A percentile compares a stretch with the other conserved stretches of the same genome.
Conservation (phyloP, 2,888 invertebrate species). For the Campopleginae sp. region DNA sequence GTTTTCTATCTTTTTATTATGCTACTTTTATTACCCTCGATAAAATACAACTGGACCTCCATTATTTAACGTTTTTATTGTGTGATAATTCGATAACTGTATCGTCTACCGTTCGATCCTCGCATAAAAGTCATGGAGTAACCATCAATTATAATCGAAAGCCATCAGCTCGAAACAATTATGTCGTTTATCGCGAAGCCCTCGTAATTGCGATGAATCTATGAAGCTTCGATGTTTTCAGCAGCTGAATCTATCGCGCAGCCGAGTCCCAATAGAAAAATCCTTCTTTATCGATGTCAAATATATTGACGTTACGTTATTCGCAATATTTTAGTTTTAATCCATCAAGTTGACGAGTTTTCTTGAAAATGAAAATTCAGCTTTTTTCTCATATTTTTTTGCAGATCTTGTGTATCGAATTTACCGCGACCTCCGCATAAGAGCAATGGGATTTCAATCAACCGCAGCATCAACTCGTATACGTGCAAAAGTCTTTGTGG, state of each 20-base stretch:
- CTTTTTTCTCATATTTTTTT: background rate
- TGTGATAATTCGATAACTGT: background rate
- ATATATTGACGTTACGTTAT: background rate
- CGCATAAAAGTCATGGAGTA: constrained; percentile 9
- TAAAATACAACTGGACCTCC: background rate
- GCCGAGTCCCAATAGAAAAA: background rate
- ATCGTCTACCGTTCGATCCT: background rate
- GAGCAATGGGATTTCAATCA: constrained; percentile 56
- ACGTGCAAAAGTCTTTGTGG: constrained; percentile 41
- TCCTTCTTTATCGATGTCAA: background rate
- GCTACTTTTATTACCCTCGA: background rate
- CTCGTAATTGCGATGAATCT: background rate
- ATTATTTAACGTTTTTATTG: constrained; percentile 16
- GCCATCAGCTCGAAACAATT: background rate
- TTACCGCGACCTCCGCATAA: constrained; percentile 25
- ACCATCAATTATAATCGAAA: background rate
- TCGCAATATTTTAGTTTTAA: background rate
- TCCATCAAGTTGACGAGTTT: background rate
- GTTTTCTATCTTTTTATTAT: background rate
- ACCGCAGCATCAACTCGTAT: constrained; percentile 41
- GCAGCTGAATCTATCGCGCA: no score
- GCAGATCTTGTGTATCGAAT: constrained; percentile 14
- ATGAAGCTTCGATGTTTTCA: background rate
- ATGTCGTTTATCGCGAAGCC: background rate
- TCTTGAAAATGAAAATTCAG: background rate